phyloP scores from a whole-genome alignment of 2,113 vertebrate species.

The Chunga burmeisteri region DNA sequence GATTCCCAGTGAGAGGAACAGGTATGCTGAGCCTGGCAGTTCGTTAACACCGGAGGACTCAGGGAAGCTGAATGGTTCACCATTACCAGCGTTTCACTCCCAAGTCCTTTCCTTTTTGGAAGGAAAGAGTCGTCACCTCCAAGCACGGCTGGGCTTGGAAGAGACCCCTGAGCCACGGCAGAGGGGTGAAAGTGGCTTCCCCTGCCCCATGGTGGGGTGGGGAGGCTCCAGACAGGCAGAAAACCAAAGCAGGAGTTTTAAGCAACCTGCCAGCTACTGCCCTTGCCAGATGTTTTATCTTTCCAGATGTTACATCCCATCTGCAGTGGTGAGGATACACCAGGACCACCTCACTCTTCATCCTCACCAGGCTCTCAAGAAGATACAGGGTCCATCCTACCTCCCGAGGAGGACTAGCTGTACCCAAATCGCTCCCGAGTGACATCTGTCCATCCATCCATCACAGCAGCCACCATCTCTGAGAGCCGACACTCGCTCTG shows the following conservation, averaged over 20 bases:
- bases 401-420: background rate
- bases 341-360: background rate
- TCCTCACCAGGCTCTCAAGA: background rate
- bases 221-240: background rate
- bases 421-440: background rate
- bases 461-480: background rate
- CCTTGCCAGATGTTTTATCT: background rate
- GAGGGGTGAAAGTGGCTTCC: background rate
- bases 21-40: background rate
- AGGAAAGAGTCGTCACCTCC: background rate
- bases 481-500: background rate
- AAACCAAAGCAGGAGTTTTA: background rate
- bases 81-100: background rate
- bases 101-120: background rate
- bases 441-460: background rate
- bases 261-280: background rate
- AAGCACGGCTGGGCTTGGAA: background rate
- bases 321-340: background rate
- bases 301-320: background rate
- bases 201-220: fast-evolving
- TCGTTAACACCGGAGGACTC: background rate
- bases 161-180: background rate
- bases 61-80: background rate
- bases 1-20: background rate
- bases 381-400: background rate